Conservation (phyloP, 2,113 vertebrate species). For the Phoenicopterus ruber region DNA sequence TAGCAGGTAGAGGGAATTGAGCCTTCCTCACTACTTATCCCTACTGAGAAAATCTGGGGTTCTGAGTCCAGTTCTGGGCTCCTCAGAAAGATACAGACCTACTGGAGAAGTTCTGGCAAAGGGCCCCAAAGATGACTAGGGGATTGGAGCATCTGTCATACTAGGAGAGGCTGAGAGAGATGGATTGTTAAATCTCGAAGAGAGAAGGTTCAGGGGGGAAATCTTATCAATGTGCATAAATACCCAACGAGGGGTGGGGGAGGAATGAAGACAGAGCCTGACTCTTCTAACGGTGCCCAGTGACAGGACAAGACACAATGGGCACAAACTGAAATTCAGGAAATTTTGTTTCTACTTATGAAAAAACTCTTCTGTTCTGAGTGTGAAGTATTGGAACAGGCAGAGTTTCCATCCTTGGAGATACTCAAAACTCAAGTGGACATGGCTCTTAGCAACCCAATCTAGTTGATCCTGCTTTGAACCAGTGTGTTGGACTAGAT, state of each 20-base stretch:
- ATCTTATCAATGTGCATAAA: not conserved
- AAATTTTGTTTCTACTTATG: not conserved
- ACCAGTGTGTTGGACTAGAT: not conserved
- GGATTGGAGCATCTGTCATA: not conserved
- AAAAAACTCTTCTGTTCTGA: not conserved
- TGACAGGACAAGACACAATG: not conserved
- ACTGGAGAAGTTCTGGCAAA: not conserved
- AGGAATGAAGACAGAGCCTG: not conserved
- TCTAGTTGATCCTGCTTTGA: not conserved
- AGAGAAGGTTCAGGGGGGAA: not conserved
- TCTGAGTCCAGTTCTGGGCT: not conserved
- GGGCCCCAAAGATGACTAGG: not conserved
- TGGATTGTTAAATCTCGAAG: not conserved
- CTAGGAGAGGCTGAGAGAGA: not conserved
- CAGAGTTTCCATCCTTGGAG: not conserved
- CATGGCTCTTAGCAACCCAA: not conserved
- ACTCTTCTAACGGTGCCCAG: not conserved
- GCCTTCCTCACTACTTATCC: not conserved
- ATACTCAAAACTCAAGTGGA: not conserved
- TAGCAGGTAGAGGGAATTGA: not conserved
- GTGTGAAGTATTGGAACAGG: not conserved
- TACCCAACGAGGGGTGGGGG: accelerated
- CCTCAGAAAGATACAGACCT: not conserved
- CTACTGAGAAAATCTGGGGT: not conserved
- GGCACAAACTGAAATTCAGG: not conserved